Percentiles rank a stretch among this genome's conserved stretches.
Evolutionary conservation across 1,140 invertebrate species (phyloP).

Genomic region (Caenorhabditis remanei): DNA sequence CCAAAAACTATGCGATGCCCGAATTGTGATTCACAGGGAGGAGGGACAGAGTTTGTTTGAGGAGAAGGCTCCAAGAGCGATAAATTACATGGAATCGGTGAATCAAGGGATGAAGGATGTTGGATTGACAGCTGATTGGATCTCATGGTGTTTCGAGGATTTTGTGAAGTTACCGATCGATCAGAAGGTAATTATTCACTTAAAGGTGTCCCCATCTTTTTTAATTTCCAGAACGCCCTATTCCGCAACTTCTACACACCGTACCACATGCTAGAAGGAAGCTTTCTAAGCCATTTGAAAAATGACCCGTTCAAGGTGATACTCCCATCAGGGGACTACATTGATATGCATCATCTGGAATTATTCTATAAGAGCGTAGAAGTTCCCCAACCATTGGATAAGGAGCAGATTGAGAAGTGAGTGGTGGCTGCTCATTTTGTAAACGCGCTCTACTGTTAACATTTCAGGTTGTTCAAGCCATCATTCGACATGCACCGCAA

Average conservation of each 20-base stretch:
- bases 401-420: slow-evolving; percentile 1
- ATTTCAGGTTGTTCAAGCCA: neutral
- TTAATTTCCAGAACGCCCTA: neutral
- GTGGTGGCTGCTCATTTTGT: neutral
- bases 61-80: neutral
- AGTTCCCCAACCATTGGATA: neutral
- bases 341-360: neutral
- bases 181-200: neutral
- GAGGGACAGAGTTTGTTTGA: neutral
- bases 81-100: neutral
- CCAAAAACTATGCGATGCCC: neutral
- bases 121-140: neutral
- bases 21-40: neutral
- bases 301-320: neutral
- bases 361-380: neutral
- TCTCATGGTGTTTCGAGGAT: slow-evolving; percentile 14
- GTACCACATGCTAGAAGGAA: neutral
- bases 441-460: neutral
- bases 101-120: slow-evolving; percentile 25
- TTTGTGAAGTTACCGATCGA: neutral
- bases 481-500: neutral
- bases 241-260: neutral
- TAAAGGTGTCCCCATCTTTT: neutral
- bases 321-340: slow-evolving; percentile 3
- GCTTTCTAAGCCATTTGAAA: neutral